Base-by-base conservation (phyloP, 2,797 vertebrate species). In the Typhlichthys eigenmanni region DNA sequence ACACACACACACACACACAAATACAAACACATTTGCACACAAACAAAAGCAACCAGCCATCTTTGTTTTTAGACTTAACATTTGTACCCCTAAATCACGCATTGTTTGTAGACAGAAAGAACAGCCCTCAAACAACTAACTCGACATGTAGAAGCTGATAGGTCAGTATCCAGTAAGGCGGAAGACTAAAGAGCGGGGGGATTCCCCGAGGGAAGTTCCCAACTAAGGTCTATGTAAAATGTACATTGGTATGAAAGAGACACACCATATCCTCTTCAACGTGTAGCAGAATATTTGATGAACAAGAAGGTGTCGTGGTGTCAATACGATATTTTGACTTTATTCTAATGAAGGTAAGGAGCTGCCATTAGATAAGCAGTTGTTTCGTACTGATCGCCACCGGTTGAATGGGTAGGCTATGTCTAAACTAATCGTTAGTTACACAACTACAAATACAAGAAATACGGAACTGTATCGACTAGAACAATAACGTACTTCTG, bases 121-220 rank as follows among this genome's bases (percentile, higher is more conserved):
- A 58, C 16, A 83, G 87, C 80, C 88, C 82, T 82, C 71, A 72
- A 74, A 34, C 82, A 80, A 62, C 78, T 68, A 62, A 68, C 46
- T 69, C 62, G 47, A 8, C 50, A 70, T 75, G 80, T 55, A n/a
- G 56, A 13, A 76, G 78, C 80, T 91, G 88, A 93, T 93, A 92
- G 92, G 92, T 58, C 56, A 13, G 55, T 43, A 3, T 5, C 62
- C 64, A 8, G 60, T 66, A 65, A 91, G 90, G 89, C 92, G 92
- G 93, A 94, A 93, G 92, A 91, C 67, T 71, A 71, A 43, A 82
- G 84, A 74, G 74, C 79, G 38, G 83, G 93, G 92, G 93, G 92
- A 93, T 94, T 93, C 92, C 93, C 93, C 92, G 92, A 91, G 91
- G 93, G 93, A 94, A 94, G 91, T 94, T 93, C 93, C 93, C 93